Base-by-base conservation (phyloP, 2,797 vertebrate species). In the Loris lydekkerianus region DNA sequence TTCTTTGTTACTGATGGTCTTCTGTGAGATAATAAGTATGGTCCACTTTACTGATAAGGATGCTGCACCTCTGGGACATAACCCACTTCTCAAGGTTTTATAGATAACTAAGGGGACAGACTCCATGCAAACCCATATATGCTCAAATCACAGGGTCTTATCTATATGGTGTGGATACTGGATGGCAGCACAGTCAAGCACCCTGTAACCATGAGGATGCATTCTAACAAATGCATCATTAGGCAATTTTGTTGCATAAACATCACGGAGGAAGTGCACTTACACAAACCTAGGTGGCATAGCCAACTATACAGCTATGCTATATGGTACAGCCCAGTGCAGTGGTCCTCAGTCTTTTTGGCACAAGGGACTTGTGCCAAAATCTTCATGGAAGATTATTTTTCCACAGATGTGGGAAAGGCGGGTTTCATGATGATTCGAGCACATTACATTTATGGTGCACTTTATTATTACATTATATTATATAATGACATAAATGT, bases 91-190 rank as follows among this genome's bases (percentile, higher is more conserved):
- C 70, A 34, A 37, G 58, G 9, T 37, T 65, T 53, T 10, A 0
- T 3, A 10, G 53, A 49, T 21, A 80, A 13, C 40, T 1, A 63
- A 65, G 46, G 25, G 31, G 15, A 18, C 10, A 75, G 46, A 34
- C 40, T n/a, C 67, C 14, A 0, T 21, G 77, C 18, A 72, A 61
- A 73, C 20, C 14, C 18, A 3, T 20, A 7, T 43, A 1, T 25
- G 34, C 23, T 7, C 15, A 37, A 18, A 72, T 31, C 23, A 14
- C 13, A 60, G 75, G 75, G 18, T 10, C 29, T 77, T 77, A 7
- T 53, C 49, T 13, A 8, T 34, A 13, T 7, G 7, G 49, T 7
- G 6, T 73, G 63, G 10, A 49, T 31, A 20, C 84, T 15, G 0
- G 78, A 10, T 61, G 46, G 34, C 31, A 56, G 18, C 9, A 25